Percentiles rank a stretch among this genome's conserved stretches.
These are phyloP conservation scores for Ichneumoninae sp. DNA, from an alignment of 2,888 invertebrate genomes.

Conservation along the genomic window DNA sequence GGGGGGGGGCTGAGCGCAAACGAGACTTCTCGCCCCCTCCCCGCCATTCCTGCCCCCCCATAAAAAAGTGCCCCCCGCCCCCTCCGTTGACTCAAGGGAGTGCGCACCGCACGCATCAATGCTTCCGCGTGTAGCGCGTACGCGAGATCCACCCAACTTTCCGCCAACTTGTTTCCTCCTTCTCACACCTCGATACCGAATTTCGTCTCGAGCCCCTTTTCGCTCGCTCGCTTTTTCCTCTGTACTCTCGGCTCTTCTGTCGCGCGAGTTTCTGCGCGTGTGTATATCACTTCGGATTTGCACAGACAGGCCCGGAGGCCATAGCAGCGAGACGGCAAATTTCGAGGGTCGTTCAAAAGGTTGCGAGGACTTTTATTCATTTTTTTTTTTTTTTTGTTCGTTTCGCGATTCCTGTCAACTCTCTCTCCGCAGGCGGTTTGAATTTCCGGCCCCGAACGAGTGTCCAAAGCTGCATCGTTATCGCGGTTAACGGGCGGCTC, in stretches of 20 bases:
- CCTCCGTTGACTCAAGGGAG: constrained; percentile 31
- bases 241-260: constrained; percentile 5
- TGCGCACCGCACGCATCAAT: constrained; percentile 60
- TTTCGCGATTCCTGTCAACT: background rate
- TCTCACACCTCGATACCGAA: constrained; percentile 48
- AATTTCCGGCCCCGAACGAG: background rate
- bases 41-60: constrained; percentile 48
- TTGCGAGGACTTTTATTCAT: background rate
- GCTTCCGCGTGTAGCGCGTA: constrained; percentile 37
- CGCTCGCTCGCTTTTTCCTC: constrained; percentile 47
- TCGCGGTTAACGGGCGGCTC: constrained; percentile 35
- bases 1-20: constrained; percentile 37
- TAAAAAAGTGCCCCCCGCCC: constrained; percentile 56
- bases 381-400: background rate
- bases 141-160: constrained; percentile 42
- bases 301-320: constrained; percentile 38
- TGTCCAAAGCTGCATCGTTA: constrained; percentile 22
- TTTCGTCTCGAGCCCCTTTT: constrained; percentile 60
- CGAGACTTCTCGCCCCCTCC: constrained; percentile 58
- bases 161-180: constrained; percentile 49
- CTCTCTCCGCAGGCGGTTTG: background rate
- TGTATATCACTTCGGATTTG: constrained; percentile 41
- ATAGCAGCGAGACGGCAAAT: constrained; percentile 19
- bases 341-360: constrained; percentile 22
- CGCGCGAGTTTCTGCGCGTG: background rate